Conservation (phyloP, 2,888 invertebrate genomes). For the Sarcophaga carnaria region DNA sequence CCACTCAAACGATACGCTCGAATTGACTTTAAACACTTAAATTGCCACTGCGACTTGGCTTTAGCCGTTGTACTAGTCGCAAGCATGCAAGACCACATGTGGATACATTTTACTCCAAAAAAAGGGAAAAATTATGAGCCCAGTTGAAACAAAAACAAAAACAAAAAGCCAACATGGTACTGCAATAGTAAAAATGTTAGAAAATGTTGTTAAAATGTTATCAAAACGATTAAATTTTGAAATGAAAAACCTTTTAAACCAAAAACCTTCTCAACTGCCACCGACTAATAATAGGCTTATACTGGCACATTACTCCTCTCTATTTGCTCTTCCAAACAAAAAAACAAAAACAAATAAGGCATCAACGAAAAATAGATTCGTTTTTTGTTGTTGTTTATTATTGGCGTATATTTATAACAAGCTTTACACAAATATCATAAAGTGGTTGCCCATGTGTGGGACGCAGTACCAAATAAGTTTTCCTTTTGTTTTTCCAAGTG, state of each 20-base stretch:
- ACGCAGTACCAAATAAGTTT: constrained; percentile 38
- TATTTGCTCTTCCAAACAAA: too few species aligned
- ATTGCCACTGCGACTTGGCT: constrained; percentile 4
- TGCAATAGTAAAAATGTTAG: constrained; percentile 69
- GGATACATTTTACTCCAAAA: constrained; percentile 44
- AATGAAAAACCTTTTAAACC: constrained; percentile 67
- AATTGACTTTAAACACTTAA: neutral
- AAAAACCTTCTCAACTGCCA: constrained; percentile 53
- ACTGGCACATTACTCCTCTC: neutral
- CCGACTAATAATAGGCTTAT: neutral
- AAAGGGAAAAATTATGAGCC: constrained; percentile 54
- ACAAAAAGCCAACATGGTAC: constrained; percentile 7
- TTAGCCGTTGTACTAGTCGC: neutral
- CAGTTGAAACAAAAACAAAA: neutral
- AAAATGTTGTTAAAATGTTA: constrained; percentile 69
- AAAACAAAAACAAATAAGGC: neutral
- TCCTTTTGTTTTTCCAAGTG: neutral
- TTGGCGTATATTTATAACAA: constrained; percentile 66
- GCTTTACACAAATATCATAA: constrained; percentile 55
- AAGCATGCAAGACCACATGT: constrained; percentile 64
- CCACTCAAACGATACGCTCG: neutral
- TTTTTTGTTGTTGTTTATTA: constrained; percentile 43
- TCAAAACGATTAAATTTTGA: constrained; percentile 68
- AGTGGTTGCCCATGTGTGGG: constrained; percentile 65
- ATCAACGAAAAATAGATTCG: neutral